phyloP scores from a whole-genome alignment of 2,797 vertebrate genomes.

The Manis javanica region DNA sequence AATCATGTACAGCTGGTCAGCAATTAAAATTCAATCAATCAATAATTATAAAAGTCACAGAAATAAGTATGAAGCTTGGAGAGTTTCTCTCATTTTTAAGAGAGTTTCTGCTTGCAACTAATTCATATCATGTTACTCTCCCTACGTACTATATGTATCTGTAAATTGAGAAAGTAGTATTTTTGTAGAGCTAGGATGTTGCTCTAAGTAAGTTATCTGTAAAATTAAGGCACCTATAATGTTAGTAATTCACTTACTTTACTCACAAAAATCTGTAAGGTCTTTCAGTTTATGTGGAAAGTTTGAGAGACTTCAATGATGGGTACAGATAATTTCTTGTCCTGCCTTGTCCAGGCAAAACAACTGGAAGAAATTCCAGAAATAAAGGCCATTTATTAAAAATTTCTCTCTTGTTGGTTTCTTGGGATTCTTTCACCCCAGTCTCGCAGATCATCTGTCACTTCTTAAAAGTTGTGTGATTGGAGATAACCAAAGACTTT shows the following conservation, averaged over 20 bases:
- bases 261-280: conserved; percentile 1
- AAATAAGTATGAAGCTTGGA: background rate
- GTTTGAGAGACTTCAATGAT: conserved; percentile 33
- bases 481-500: background rate
- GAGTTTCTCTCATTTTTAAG: background rate
- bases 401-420: background rate
- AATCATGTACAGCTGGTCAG: background rate
- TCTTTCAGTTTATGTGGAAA: conserved; percentile 16
- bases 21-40: conserved; percentile 4
- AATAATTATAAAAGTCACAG: background rate
- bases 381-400: conserved; percentile 28
- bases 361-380: conserved; percentile 11
- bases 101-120: conserved; percentile 6
- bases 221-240: background rate
- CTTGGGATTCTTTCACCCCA: background rate
- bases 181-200: background rate
- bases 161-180: background rate
- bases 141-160: background rate
- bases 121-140: background rate
- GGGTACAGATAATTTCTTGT: background rate
- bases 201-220: conserved; percentile 8
- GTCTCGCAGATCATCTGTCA: background rate
- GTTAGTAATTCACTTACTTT: conserved; percentile 21
- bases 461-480: background rate
- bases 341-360: background rate